Conservation (phyloP, 2,888 invertebrate genomes). For the Aphrophora alni region DNA sequence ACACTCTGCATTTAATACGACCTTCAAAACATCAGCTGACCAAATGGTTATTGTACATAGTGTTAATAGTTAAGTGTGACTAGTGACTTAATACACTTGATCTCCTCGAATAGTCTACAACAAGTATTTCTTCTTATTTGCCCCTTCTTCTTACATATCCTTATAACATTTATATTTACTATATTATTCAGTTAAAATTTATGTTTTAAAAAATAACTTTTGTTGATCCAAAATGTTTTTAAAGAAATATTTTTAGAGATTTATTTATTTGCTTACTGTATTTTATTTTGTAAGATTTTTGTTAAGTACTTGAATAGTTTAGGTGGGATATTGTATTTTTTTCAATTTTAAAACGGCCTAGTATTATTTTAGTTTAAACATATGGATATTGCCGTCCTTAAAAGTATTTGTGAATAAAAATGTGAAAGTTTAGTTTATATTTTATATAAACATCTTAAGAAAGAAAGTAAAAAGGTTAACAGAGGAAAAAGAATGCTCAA, state of each 20-base stretch:
- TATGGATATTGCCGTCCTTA: too few relatives aligned
- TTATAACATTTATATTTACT: slow-evolving; percentile 9
- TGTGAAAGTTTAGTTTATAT: too few relatives aligned
- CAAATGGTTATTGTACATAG: slow-evolving; percentile 26
- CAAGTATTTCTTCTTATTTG: slow-evolving; percentile 29
- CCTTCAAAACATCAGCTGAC: background rate
- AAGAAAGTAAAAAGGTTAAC: too few relatives aligned
- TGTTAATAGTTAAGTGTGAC: slow-evolving; percentile 29
- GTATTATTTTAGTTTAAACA: too few relatives aligned
- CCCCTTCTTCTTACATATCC: background rate
- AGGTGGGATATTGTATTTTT: too few relatives aligned
- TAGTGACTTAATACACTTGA: slow-evolving; percentile 32
- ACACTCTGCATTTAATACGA: background rate
- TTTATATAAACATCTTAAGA: too few relatives aligned
- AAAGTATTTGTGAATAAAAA: too few relatives aligned
- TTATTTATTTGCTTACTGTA: background rate
- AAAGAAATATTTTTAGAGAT: background rate
- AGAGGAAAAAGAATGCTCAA: too few relatives aligned
- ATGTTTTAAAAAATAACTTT: background rate
- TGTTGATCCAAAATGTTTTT: background rate
- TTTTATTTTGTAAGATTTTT: slow-evolving; percentile 2
- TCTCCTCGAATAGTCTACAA: slow-evolving; percentile 35
- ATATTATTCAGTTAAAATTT: background rate
- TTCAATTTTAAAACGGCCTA: too few relatives aligned
- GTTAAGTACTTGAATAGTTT: background rate